Base-by-base conservation (phyloP, 1,140 invertebrate species). In the Trichoplusia ni region DNA sequence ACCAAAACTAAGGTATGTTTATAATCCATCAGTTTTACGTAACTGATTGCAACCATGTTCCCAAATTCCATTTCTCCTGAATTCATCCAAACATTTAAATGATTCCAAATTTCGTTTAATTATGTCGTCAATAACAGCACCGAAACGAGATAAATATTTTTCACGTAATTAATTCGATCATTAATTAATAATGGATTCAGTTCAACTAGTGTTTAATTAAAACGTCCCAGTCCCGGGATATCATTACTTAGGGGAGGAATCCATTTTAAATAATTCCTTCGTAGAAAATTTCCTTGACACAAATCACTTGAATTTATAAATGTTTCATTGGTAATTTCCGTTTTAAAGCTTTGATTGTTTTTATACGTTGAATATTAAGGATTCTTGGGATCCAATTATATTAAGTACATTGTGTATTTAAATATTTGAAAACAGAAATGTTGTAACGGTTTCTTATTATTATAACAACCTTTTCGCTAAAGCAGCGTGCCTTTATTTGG, bases 131-230 rank as follows among this genome's bases (percentile, higher is more conserved):
- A 37, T 53, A 37, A 33, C 18, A 54, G 11, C 4, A 9, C 23
- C 11, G 5, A 47, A 59, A 46, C 35, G 19, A 35, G 27, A 35
- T 47, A 60, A 60, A 60, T 60, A 60, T 60, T 46, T 47, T 60
- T 23, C 18, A 7, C 29, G 16, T 46, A 46, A 60, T 47, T 60
- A 46, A 46, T 23, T 13, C 42, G 13, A 60, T 60, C 42, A 33
- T 60, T 60, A 60, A 60, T 47, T 14, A 60, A 33, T 25, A 27
- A 46, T 47, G 25, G 29, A 46, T 35, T 25, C 56, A 2, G 18
- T 44, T 46, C 38, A 46, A 35, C 18, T 60, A 60, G 40, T 35
- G 42, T 60, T 60, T 60, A 60, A 60, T 60, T 60, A 60, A 60
- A 60, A 16, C 40, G 40, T 60, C 14, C 18, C 11, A 42, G 9